Conservation (phyloP, 1,140 invertebrate species). For the Conus betulinus region DNA sequence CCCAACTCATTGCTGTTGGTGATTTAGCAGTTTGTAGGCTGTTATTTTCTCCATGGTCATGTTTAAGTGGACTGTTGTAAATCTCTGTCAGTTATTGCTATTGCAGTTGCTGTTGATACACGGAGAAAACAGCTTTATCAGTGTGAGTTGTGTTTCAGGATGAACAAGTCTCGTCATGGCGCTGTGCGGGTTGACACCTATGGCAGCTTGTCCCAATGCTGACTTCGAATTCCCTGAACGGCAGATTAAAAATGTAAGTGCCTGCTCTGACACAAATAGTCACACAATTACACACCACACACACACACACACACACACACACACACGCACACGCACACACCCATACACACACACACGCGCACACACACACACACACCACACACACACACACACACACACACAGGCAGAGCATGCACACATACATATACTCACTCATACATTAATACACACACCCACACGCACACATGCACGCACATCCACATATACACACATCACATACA, state of each 20-base stretch:
- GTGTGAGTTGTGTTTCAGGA: constrained; percentile 7
- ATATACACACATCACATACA: too few species aligned
- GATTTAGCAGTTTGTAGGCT: too few species aligned
- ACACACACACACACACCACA: too few species aligned
- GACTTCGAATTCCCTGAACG: background rate
- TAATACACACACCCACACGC: background rate
- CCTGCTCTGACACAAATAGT: background rate
- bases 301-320: too few species aligned
- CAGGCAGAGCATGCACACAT: background rate
- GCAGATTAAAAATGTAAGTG: constrained; percentile 16
- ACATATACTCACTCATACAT: too few species aligned
- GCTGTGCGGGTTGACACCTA: background rate
- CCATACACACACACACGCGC: background rate
- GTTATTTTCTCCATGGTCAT: background rate
- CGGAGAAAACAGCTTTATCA: too few species aligned
- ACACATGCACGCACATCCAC: too few species aligned
- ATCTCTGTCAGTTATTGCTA: background rate
- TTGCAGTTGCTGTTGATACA: background rate
- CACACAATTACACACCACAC: too few species aligned
- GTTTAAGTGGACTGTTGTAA: background rate
- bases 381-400: too few species aligned
- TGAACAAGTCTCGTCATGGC: constrained; percentile 16
- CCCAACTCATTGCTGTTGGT: too few species aligned
- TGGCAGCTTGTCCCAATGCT: background rate
- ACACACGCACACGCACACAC: background rate